These are phyloP conservation scores for Cichlasoma orientale DNA, from an alignment of 2,797 vertebrate genomes.

Conservation along the genomic window DNA sequence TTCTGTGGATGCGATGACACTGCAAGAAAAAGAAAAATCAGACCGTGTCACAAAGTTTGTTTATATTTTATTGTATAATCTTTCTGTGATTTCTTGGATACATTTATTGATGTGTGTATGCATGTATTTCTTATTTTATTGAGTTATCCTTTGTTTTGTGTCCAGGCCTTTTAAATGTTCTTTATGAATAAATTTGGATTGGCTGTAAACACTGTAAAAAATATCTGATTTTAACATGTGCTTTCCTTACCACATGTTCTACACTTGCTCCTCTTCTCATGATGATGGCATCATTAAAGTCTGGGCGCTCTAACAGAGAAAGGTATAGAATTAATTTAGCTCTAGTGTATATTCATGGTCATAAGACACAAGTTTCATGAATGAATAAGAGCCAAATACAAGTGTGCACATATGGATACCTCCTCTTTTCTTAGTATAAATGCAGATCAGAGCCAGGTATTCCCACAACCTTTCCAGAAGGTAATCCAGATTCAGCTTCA, in stretches of 20 bases:
- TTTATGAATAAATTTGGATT: too few relatives aligned
- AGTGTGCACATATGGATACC: slow-evolving; percentile 74
- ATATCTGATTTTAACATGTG: neutral
- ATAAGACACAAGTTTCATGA: neutral
- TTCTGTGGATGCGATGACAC: slow-evolving; percentile 98
- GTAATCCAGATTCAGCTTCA: slow-evolving; percentile 98
- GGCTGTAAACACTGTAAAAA: neutral
- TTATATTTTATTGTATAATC: neutral
- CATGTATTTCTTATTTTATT: too few relatives aligned
- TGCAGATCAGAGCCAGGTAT: slow-evolving; percentile 94
- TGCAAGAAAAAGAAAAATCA: slow-evolving; percentile 46
- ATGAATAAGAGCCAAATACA: neutral
- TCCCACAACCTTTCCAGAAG: slow-evolving; percentile 96
- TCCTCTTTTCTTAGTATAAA: slow-evolving; percentile 98
- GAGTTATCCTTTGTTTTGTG: too few relatives aligned
- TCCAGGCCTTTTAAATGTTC: too few relatives aligned
- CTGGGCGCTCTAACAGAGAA: slow-evolving; percentile 87
- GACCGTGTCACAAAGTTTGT: neutral
- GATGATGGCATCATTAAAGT: slow-evolving; percentile 95
- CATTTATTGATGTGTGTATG: neutral
- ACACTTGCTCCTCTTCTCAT: slow-evolving; percentile 93
- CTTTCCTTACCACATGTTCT: slow-evolving; percentile 91
- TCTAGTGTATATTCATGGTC: neutral
- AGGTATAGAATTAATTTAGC: neutral
- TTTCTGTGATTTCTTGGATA: too few relatives aligned